phyloP scores from a whole-genome alignment of 2,113 vertebrate species.

The Ibidorhyncha struthersii region DNA sequence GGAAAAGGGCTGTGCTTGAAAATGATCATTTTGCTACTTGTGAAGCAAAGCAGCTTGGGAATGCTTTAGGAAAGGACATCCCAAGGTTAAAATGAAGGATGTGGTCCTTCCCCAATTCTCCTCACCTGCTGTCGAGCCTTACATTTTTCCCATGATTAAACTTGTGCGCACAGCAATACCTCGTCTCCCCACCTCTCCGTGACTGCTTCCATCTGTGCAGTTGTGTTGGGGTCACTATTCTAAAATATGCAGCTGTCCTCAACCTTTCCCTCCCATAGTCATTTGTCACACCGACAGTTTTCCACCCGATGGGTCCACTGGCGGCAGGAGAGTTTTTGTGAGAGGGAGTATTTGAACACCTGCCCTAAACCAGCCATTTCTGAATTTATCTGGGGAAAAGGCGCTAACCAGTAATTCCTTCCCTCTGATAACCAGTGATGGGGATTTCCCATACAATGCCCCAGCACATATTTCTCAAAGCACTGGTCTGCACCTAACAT shows the following conservation, averaged over 20 bases:
- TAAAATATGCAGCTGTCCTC: background rate
- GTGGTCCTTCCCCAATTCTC: background rate
- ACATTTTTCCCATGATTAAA: background rate
- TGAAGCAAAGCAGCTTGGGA: background rate
- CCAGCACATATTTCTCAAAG: background rate
- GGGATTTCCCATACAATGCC: background rate
- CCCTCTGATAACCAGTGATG: background rate
- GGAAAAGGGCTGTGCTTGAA: background rate
- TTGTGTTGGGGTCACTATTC: background rate
- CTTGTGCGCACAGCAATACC: background rate
- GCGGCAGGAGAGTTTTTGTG: background rate
- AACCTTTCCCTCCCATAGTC: background rate
- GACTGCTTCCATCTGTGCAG: background rate
- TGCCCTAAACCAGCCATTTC: background rate
- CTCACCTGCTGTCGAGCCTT: background rate
- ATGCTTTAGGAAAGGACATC: background rate
- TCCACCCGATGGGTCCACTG: background rate
- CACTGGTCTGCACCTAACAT: background rate
- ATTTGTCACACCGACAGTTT: background rate
- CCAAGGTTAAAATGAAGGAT: background rate
- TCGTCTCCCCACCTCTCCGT: background rate
- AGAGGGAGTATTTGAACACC: background rate
- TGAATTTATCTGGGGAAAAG: background rate
- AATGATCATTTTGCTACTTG: background rate
- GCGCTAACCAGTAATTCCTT: background rate